phyloP scores from a whole-genome alignment of 2,113 vertebrate genomes.

The Monopterus albus region DNA sequence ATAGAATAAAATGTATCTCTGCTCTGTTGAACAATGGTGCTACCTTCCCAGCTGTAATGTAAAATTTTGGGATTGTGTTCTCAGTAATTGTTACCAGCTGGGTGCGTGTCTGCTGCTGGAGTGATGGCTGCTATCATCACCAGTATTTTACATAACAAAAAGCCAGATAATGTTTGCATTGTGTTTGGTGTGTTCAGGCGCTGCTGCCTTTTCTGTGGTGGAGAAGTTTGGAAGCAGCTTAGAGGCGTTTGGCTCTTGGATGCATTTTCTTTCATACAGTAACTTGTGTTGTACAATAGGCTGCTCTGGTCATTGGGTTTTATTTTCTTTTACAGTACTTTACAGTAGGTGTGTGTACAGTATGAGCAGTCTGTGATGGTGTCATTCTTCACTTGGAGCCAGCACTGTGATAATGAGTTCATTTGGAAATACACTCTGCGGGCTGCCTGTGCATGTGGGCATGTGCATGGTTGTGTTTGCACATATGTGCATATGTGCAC shows the following conservation, averaged over 20 bases:
- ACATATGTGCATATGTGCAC: conserved; percentile 52
- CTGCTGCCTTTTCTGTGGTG: conserved; percentile 9
- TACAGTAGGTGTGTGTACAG: conserved; percentile 45
- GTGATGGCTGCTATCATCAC: conserved; percentile 13
- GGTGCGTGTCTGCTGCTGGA: conserved; percentile 6
- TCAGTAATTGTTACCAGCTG: conserved; percentile 30
- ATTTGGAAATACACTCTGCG: conserved; percentile 75
- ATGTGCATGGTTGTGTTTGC: conserved; percentile 36
- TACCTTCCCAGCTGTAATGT: conserved; percentile 24
- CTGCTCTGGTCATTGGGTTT: conserved; percentile 42
- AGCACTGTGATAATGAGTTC: conserved; percentile 82
- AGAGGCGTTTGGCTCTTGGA: conserved; percentile 24
- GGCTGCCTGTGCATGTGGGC: conserved; percentile 61
- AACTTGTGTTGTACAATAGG: conserved; percentile 10
- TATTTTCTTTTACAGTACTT: conserved; percentile 25
- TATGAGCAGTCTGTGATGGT: conserved; percentile 58
- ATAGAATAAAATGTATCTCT: background rate
- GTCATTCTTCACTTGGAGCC: conserved; percentile 75
- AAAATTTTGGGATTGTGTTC: conserved; percentile 28
- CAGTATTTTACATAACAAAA: conserved; percentile 38
- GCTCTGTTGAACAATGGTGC: conserved; percentile 5
- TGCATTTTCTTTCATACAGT: conserved; percentile 21
- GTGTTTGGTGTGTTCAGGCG: background rate
- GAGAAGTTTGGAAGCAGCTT: conserved; percentile 22
- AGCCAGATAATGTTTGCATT: conserved; percentile 18